Percentiles rank a stretch among this genome's conserved stretches.
phyloP scores from a whole-genome alignment of 2,797 vertebrate genomes.

The Oreortyx pictus region DNA sequence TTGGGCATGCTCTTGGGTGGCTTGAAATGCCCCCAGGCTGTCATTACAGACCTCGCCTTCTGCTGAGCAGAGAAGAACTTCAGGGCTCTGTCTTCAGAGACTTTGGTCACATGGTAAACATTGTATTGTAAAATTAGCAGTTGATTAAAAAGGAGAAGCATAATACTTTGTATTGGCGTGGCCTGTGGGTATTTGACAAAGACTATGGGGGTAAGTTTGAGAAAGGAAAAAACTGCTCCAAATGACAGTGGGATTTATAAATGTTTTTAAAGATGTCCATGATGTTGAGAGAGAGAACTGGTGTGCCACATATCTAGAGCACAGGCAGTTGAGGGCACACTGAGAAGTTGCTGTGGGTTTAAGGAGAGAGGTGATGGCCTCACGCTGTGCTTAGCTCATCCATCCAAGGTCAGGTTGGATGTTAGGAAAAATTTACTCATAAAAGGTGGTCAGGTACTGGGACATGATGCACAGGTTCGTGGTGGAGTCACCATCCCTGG shows the following conservation, averaged over 20 bases:
- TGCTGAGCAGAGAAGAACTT: background rate
- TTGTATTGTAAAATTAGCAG: background rate
- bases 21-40: background rate
- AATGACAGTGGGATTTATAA: background rate
- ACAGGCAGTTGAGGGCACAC: background rate
- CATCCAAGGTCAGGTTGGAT: too few relatives aligned
- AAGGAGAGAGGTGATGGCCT: too few relatives aligned
- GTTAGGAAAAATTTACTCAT: too few relatives aligned
- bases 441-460: too few relatives aligned
- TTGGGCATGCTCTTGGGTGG: background rate
- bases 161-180: background rate
- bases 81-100: background rate
- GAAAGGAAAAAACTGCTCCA: background rate
- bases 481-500: too few relatives aligned
- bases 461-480: too few relatives aligned
- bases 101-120: background rate
- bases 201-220: accelerated
- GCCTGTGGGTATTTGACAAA: background rate
- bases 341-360: background rate
- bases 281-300: background rate
- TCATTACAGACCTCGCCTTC: background rate
- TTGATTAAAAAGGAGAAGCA: background rate
- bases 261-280: background rate
- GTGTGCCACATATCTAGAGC: background rate
- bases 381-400: too few relatives aligned